Percentiles rank a stretch among this genome's conserved stretches.
phyloP scores from a whole-genome alignment of 92 coral and sea anemone species.

The Porites rus region DNA sequence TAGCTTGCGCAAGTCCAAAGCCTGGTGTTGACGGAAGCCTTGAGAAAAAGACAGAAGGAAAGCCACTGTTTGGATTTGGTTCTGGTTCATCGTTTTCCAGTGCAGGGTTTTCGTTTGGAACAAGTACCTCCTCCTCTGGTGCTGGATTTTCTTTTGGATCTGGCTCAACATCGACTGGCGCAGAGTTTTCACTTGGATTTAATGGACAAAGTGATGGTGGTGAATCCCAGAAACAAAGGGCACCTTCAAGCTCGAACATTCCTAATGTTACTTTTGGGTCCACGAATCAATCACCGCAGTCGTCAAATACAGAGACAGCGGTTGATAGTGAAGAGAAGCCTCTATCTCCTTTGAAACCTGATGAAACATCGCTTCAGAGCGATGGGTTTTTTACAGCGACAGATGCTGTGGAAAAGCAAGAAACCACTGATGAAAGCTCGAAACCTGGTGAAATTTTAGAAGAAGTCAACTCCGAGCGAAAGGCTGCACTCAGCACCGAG shows the following conservation, averaged over 20 bases:
- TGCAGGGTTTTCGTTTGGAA: no score
- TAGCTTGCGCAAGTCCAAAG: slow-evolving; percentile 54
- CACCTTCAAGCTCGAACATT: not conserved
- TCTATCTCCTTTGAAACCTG: not conserved
- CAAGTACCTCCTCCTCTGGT: no score
- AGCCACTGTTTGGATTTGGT: not conserved
- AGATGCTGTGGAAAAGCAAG: not conserved
- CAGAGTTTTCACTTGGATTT: not conserved
- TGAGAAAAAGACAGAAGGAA: not conserved
- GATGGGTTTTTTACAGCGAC: not conserved
- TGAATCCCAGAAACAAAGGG: not conserved
- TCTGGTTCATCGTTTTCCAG: no score
- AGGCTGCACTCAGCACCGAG: not conserved
- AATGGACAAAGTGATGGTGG: not conserved
- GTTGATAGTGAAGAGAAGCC: not conserved
- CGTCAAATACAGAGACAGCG: not conserved
- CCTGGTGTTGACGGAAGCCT: slow-evolving; percentile 19
- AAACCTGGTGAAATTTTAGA: not conserved
- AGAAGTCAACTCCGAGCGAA: not conserved
- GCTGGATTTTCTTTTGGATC: no score
- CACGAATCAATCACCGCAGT: not conserved
- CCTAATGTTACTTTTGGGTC: not conserved
- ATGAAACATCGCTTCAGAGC: not conserved
- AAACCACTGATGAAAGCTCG: not conserved
- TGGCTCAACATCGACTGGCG: not conserved